These are phyloP conservation scores for Elysia chlorotica DNA, from an alignment of 1,140 invertebrate genomes.

Conservation along the genomic window DNA sequence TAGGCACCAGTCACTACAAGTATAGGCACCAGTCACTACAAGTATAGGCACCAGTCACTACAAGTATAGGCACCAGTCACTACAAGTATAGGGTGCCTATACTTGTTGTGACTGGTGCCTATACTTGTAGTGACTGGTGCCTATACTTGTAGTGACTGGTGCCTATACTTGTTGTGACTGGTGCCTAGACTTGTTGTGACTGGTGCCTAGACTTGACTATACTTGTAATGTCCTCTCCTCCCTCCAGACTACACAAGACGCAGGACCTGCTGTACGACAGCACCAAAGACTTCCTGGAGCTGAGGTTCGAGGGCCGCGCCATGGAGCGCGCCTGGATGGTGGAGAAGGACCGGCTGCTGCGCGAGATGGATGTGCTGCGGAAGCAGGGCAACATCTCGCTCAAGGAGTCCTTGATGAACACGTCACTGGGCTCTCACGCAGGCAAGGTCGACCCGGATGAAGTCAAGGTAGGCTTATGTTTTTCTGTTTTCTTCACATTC, in stretches of 20 bases:
- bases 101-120: too few relatives aligned
- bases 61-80: too few relatives aligned
- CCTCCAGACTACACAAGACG: conserved; percentile 58
- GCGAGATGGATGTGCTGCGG: conserved; percentile 53
- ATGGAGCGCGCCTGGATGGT: conserved; percentile 60
- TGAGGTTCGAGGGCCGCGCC: conserved; percentile 54
- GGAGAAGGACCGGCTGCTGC: conserved; percentile 61
- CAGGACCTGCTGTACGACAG: conserved; percentile 62
- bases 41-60: too few relatives aligned
- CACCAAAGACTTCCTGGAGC: conserved; percentile 60
- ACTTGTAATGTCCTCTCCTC: not conserved
- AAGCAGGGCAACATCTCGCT: conserved; percentile 36
- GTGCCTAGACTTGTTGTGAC: too few relatives aligned
- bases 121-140: too few relatives aligned
- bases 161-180: too few relatives aligned
- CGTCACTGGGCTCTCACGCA: conserved; percentile 33
- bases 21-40: too few relatives aligned
- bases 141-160: too few relatives aligned
- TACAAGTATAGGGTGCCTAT: too few relatives aligned
- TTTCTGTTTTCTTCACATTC: too few relatives aligned
- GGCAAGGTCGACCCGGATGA: conserved; percentile 45
- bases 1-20: too few relatives aligned
- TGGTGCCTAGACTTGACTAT: not conserved
- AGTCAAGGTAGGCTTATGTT: conserved; percentile 52
- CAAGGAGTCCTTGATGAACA: conserved; percentile 43